phyloP scores from a whole-genome alignment of 1,140 invertebrate species.

The Sycophaga agraensis region DNA sequence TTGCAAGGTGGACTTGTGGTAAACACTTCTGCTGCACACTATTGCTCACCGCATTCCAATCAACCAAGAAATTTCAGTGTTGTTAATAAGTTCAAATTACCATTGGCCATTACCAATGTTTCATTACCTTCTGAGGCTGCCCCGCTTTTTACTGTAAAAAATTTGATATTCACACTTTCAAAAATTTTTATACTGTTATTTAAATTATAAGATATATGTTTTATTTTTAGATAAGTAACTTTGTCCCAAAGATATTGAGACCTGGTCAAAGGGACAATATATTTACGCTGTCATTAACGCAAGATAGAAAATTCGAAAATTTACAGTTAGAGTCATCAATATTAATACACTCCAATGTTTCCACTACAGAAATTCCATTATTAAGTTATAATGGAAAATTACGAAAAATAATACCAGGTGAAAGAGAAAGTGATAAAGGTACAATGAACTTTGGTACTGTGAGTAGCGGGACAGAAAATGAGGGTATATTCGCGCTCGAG shows the following conservation, averaged over 20 bases:
- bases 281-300: conserved; percentile 63
- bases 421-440: conserved; percentile 58
- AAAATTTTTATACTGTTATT: not conserved
- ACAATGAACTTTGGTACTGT: conserved; percentile 75
- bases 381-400: conserved; percentile 76
- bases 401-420: conserved; percentile 59
- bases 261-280: conserved; percentile 64
- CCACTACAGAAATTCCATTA: conserved; percentile 69
- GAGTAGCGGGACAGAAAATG: conserved; percentile 68
- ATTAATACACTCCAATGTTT: conserved; percentile 73
- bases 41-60: conserved; percentile 59
- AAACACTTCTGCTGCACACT: conserved; percentile 60
- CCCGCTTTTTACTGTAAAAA: conserved; percentile 62
- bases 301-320: conserved; percentile 58
- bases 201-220: not conserved
- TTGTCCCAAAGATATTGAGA: conserved; percentile 64
- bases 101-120: conserved; percentile 71
- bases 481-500: conserved; percentile 71
- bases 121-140: conserved; percentile 65
- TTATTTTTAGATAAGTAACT: conserved; percentile 62
- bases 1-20: conserved; percentile 61
- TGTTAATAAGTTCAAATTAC: conserved; percentile 71
- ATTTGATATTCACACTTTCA: conserved; percentile 7
- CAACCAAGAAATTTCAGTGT: conserved; percentile 63
- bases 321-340: conserved; percentile 68